A percentile compares a stretch with the other conserved stretches of the same genome.
Evolutionary conservation across 1,140 invertebrate genomes (phyloP).

Genomic region (Neuroterus valhalla): DNA sequence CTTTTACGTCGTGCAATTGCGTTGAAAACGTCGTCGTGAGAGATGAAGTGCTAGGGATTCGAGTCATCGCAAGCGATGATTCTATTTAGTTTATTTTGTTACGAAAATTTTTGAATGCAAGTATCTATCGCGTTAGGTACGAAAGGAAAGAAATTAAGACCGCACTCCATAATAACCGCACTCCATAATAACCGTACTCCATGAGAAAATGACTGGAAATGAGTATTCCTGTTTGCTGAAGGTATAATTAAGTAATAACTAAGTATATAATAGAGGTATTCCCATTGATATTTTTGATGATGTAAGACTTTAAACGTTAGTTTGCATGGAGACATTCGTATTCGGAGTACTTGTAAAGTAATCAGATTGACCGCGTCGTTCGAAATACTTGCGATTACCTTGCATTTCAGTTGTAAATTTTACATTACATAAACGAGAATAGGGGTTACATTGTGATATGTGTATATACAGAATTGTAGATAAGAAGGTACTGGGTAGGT

Average conservation of each 20-base stretch:
- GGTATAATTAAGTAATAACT: constrained; percentile 61
- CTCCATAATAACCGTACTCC: constrained; percentile 52
- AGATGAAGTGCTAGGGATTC: constrained; percentile 20
- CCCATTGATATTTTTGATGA: constrained; percentile 70
- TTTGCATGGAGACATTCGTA: constrained; percentile 44
- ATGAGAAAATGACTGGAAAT: constrained; percentile 65
- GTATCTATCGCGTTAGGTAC: constrained; percentile 31
- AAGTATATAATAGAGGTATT: constrained; percentile 69
- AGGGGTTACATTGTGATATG: constrained; percentile 46
- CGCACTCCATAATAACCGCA: constrained; percentile 40
- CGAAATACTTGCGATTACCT: constrained; percentile 28
- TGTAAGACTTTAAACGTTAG: constrained; percentile 58
- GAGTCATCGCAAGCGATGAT: constrained; percentile 17
- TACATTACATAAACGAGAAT: constrained; percentile 31
- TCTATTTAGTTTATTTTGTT: constrained; percentile 29
- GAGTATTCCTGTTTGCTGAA: constrained; percentile 69
- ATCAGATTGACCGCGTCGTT: constrained; percentile 47
- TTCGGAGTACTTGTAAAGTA: constrained; percentile 63
- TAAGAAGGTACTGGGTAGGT: constrained; percentile 31
- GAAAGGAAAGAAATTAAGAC: constrained; percentile 32
- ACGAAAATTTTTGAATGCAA: constrained; percentile 19
- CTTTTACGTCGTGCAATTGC: constrained; percentile 48
- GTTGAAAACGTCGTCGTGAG: constrained; percentile 22
- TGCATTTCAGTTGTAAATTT: constrained; percentile 34
- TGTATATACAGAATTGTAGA: constrained; percentile 53